phyloP scores from a whole-genome alignment of 2,113 vertebrate genomes.

The Canis aureus region DNA sequence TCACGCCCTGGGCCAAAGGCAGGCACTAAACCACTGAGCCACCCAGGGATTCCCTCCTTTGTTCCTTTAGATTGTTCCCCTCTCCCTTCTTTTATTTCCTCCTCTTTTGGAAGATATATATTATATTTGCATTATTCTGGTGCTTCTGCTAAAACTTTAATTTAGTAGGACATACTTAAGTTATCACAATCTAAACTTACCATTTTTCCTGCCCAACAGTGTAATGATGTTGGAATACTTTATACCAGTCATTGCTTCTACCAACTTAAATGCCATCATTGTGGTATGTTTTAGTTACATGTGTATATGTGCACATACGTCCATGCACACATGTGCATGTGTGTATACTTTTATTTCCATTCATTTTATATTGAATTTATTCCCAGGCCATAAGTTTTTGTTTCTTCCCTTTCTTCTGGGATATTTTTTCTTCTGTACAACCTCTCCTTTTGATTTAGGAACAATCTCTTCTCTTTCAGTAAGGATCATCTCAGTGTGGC shows the following conservation, averaged over 20 bases:
- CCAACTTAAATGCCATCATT: background rate
- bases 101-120: background rate
- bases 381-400: background rate
- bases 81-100: background rate
- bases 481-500: background rate
- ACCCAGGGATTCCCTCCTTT: background rate
- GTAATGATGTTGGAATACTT: background rate
- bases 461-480: background rate
- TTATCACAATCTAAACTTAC: background rate
- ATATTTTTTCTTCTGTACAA: background rate
- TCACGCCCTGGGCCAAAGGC: too few relatives aligned
- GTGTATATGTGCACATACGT: background rate
- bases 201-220: background rate
- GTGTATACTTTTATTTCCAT: background rate
- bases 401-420: background rate
- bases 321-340: background rate
- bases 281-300: background rate
- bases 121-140: background rate
- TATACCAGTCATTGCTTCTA: background rate
- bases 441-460: background rate
- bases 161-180: background rate
- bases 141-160: background rate
- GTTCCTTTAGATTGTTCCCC: background rate
- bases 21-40: too few relatives aligned
- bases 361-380: background rate